Evolutionary conservation across 1,140 invertebrate genomes (phyloP).

Genomic region (Asobara japonica): DNA sequence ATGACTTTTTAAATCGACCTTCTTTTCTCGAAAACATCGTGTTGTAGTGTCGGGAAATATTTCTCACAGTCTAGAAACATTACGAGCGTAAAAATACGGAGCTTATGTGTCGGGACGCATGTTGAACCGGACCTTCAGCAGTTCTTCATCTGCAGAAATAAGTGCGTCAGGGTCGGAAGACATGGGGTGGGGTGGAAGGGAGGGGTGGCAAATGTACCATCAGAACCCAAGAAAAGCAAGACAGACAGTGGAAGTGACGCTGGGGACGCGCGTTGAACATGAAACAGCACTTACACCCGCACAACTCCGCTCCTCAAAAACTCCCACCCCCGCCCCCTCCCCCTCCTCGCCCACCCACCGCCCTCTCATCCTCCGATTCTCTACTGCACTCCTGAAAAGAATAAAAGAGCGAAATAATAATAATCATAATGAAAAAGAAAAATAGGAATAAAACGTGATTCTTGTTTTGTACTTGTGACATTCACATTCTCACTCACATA

Average conservation of each 20-base stretch:
- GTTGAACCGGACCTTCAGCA: too few species aligned
- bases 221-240: not conserved
- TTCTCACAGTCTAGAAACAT: too few species aligned
- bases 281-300: slow-evolving; percentile 12
- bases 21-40: too few species aligned
- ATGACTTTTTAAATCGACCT: not conserved
- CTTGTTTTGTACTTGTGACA: slow-evolving; percentile 5
- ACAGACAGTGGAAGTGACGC: not conserved
- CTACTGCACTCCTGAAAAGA: not conserved
- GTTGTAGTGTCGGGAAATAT: too few species aligned
- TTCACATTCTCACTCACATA: not conserved
- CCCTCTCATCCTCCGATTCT: not conserved
- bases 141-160: not conserved
- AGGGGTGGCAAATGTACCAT: not conserved
- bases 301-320: not conserved
- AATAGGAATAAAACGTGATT: not conserved
- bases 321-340: not conserved
- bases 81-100: too few species aligned
- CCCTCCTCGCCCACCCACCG: not conserved
- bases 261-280: not conserved
- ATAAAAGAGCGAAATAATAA: not conserved
- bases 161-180: not conserved
- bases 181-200: not conserved
- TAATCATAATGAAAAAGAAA: not conserved
- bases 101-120: too few species aligned